A percentile compares a stretch with the other conserved stretches of the same genome.
phyloP scores from a whole-genome alignment of 2,113 vertebrate species.

The Dromiciops gliroides region DNA sequence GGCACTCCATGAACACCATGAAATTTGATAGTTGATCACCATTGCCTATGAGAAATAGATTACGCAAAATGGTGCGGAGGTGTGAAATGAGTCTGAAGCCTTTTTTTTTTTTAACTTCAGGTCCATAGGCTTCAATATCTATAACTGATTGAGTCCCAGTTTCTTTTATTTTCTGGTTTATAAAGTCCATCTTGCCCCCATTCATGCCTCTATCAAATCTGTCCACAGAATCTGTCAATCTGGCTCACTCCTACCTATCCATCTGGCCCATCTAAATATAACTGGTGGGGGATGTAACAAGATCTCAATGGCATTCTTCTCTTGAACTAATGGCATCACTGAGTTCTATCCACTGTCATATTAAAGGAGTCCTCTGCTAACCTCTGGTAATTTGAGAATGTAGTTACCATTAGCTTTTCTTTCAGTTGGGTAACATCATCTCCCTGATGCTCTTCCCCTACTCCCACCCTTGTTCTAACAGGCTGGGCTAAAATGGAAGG shows the following conservation, averaged over 20 bases:
- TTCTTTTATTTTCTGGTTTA: conserved; percentile 46
- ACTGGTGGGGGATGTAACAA: conserved; percentile 76
- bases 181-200: conserved; percentile 48
- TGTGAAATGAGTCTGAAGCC: conserved; percentile 42
- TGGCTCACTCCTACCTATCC: conserved; percentile 67
- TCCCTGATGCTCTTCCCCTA: conserved; percentile 45
- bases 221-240: conserved; percentile 57
- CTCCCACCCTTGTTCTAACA: conserved; percentile 1
- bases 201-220: conserved; percentile 26
- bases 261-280: conserved; percentile 75
- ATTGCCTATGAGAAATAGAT: conserved; percentile 16
- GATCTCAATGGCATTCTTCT: conserved; percentile 71
- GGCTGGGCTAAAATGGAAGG: conserved; percentile 18
- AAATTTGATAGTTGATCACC: conserved; percentile 65
- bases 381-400: conserved; percentile 75
- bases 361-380: conserved; percentile 79
- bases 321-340: conserved; percentile 75
- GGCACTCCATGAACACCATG: conserved; percentile 36
- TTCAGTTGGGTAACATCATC: conserved; percentile 63
- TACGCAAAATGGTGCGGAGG: conserved; percentile 34
- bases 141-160: conserved; percentile 54
- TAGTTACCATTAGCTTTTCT: conserved; percentile 59
- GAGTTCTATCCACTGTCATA: conserved; percentile 81
- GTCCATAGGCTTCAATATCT: conserved; percentile 56
- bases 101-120: conserved; percentile 40